phyloP scores from a whole-genome alignment of 2,113 vertebrate genomes.

The Oxygymnocypris stewartii region DNA sequence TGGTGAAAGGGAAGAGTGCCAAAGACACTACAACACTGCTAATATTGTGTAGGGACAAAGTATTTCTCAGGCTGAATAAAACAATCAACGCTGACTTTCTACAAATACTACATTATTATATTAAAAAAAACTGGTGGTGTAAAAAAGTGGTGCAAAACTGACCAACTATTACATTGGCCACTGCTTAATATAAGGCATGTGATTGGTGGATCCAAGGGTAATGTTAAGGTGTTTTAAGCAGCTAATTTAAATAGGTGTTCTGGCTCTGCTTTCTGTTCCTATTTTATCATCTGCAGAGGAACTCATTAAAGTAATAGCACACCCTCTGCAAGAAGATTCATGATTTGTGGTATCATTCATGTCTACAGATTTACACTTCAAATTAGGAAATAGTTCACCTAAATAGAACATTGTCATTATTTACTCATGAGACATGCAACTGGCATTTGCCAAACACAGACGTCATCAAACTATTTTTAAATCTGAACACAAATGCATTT shows the following conservation, averaged over 20 bases:
- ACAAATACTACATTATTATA: neutral
- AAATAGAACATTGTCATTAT: neutral
- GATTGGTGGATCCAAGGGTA: neutral
- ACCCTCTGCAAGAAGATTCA: neutral
- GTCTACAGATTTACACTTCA: neutral
- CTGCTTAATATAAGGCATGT: neutral
- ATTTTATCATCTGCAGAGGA: neutral
- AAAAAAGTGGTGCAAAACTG: neutral
- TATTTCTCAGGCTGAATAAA: neutral
- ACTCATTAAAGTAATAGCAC: neutral
- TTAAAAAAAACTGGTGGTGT: neutral
- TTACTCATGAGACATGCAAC: neutral
- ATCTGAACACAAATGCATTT: neutral
- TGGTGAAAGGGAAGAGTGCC: neutral
- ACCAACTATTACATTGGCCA: neutral
- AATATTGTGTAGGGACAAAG: neutral
- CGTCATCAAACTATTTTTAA: neutral
- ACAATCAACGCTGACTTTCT: neutral
- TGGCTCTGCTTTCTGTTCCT: neutral
- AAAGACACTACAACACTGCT: neutral
- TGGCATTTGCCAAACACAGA: neutral
- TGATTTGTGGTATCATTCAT: neutral
- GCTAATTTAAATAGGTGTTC: neutral
- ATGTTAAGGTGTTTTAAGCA: neutral
- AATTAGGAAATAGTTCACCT: neutral